Evolutionary conservation across 2,113 vertebrate species (phyloP).

Genomic region (Candoia aspera): DNA sequence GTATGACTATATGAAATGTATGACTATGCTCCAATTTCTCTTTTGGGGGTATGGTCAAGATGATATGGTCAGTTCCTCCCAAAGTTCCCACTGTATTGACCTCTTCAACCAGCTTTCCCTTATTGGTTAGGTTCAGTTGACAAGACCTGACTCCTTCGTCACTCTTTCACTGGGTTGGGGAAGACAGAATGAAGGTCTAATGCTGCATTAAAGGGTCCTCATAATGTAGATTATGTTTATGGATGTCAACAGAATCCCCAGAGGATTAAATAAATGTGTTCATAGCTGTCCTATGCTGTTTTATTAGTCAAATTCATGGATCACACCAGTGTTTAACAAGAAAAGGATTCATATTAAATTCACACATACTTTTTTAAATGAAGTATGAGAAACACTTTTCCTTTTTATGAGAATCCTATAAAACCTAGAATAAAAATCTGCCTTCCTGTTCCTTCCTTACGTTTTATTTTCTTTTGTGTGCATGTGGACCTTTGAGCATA

Average conservation of each 20-base stretch:
- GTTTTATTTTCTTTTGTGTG: neutral
- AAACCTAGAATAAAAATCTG: slow-evolving; percentile 69
- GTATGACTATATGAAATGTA: neutral
- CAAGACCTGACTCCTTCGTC: neutral
- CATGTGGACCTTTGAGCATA: neutral
- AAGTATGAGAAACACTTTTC: slow-evolving; percentile 72
- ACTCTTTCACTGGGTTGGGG: neutral
- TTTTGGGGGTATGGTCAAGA: neutral
- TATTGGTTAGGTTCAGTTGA: neutral
- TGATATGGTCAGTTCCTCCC: neutral
- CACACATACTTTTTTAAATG: slow-evolving; percentile 61
- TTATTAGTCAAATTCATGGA: slow-evolving; percentile 66
- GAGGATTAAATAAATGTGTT: slow-evolving; percentile 76
- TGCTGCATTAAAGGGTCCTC: neutral
- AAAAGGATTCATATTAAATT: slow-evolving; percentile 74
- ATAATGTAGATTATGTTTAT: slow-evolving; percentile 69
- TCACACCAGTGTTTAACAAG: slow-evolving; percentile 74
- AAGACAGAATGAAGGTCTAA: neutral
- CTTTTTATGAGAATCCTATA: slow-evolving; percentile 69
- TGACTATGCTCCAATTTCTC: neutral
- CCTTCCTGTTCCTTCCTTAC: slow-evolving; percentile 61
- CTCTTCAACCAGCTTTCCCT: neutral
- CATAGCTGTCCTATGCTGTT: slow-evolving; percentile 66
- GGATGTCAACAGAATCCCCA: slow-evolving; percentile 75
- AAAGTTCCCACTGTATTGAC: no score